Percentiles rank a stretch among this genome's conserved stretches.
These are phyloP conservation scores for Drosophila leonis DNA, from an alignment of 2,888 invertebrate genomes.

Conservation along the genomic window DNA sequence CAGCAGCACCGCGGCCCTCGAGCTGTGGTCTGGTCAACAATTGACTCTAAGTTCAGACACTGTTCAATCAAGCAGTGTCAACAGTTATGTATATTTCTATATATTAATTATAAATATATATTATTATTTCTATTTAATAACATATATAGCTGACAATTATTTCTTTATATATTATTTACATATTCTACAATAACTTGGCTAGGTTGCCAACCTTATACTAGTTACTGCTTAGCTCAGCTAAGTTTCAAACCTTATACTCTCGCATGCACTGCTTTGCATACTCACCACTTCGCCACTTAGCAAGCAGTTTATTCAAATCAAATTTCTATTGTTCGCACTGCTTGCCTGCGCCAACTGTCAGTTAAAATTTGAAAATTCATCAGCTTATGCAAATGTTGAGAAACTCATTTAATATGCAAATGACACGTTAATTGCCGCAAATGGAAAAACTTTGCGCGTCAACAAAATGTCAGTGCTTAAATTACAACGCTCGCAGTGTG, in stretches of 20 bases:
- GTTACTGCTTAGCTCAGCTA: not conserved
- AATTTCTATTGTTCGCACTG: not conserved
- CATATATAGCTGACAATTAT: not conserved
- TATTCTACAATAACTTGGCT: not conserved
- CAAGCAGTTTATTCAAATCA: not conserved
- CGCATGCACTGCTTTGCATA: not conserved
- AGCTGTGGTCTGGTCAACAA: not conserved
- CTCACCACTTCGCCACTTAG: not conserved
- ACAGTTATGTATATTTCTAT: not conserved
- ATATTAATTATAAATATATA: not conserved
- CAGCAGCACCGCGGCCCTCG: not conserved
- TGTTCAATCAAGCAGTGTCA: not conserved
- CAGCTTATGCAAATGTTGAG: slow-evolving; percentile 4
- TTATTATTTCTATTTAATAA: not conserved
- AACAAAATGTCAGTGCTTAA: slow-evolving; percentile 35
- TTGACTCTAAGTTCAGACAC: not conserved
- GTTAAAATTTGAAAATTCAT: slow-evolving; percentile 14
- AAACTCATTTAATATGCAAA: slow-evolving; percentile 44
- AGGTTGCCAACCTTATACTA: not conserved
- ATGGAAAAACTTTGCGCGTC: slow-evolving; percentile 31
- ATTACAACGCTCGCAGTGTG: slow-evolving; percentile 25
- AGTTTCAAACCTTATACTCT: not conserved
- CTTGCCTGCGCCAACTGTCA: not conserved
- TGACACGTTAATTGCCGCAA: slow-evolving; percentile 37
- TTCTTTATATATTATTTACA: not conserved